Conservation (phyloP, 2,113 vertebrate species). For the Onychorhynchus coronatus region DNA sequence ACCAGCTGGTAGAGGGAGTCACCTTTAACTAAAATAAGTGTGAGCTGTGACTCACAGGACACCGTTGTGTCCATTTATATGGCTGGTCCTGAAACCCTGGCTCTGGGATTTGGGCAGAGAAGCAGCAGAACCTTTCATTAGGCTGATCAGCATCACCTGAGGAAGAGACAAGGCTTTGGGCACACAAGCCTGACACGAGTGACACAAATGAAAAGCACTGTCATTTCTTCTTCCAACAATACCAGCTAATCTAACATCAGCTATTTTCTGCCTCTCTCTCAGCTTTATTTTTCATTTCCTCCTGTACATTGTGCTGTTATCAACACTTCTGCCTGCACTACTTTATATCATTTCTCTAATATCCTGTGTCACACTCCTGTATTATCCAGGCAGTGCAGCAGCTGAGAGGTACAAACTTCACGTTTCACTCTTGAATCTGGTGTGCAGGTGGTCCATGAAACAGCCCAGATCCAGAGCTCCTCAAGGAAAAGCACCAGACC, state of each 20-base stretch:
- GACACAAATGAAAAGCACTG: not conserved
- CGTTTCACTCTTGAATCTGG: not conserved
- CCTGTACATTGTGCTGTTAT: not conserved
- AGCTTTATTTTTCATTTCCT: slow-evolving; percentile 46
- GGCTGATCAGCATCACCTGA: not conserved
- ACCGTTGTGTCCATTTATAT: not conserved
- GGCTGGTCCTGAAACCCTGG: not conserved
- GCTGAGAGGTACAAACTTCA: not conserved
- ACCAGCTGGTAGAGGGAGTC: not conserved
- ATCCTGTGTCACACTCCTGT: not conserved
- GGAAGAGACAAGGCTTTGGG: not conserved
- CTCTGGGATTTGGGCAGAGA: not conserved
- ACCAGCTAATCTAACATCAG: slow-evolving; percentile 45
- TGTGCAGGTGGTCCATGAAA: not conserved
- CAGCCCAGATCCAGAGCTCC: not conserved
- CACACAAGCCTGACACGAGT: not conserved
- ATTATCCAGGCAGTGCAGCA: not conserved
- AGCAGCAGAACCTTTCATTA: not conserved
- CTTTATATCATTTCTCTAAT: slow-evolving; percentile 13
- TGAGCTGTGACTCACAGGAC: not conserved
- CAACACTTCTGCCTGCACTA: not conserved
- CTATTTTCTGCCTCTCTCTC: not conserved
- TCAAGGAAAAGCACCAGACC: slow-evolving; percentile 6
- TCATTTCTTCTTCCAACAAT: not conserved
- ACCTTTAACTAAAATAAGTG: not conserved